Evolutionary conservation across 2,797 vertebrate species (phyloP).

Genomic region (Phoebastria nigripes): DNA sequence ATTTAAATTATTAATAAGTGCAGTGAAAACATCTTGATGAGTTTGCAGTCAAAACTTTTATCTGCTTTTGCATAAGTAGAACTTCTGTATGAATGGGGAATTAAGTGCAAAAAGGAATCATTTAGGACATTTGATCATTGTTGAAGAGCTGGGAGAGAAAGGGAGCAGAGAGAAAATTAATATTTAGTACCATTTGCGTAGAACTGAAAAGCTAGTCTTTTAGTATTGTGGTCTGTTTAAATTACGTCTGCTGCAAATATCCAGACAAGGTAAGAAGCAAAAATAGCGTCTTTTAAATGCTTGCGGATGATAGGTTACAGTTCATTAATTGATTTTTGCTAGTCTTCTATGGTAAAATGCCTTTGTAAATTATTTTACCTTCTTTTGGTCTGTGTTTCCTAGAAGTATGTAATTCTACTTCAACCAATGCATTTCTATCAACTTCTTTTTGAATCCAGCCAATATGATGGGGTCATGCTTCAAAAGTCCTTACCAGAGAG

Average conservation of each 20-base stretch:
- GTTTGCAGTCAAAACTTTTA: neutral
- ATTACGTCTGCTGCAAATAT: neutral
- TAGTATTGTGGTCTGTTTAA: neutral
- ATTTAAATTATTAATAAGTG: neutral
- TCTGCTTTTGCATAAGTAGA: neutral
- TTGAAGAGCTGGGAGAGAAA: neutral
- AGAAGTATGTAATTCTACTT: neutral
- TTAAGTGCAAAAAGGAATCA: neutral
- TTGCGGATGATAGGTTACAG: neutral
- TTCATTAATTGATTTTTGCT: neutral
- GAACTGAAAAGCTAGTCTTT: neutral
- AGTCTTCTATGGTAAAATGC: neutral
- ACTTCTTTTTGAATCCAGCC: neutral
- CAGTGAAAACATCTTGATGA: neutral
- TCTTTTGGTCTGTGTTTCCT: neutral
- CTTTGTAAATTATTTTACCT: neutral
- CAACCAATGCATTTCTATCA: neutral
- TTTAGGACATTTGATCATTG: neutral
- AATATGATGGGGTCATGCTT: neutral
- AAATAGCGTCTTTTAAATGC: neutral
- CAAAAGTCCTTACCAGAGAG: neutral
- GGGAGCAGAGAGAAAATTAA: neutral
- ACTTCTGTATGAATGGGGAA: neutral
- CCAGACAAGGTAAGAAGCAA: neutral
- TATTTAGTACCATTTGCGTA: neutral